Conservation (phyloP, 1,140 invertebrate genomes). For the Papilio xuthus region DNA sequence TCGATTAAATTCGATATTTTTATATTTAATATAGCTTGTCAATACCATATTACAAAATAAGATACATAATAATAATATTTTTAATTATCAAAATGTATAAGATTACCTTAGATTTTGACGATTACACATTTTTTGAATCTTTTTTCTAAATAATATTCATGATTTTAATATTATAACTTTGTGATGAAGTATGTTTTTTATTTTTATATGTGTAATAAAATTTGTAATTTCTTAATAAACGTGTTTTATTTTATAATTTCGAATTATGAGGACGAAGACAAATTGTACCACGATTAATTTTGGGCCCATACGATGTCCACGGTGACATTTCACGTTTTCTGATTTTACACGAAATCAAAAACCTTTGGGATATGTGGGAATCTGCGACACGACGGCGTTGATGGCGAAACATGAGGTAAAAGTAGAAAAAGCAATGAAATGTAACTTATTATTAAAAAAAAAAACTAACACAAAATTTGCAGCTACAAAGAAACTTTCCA, state of each 20-base stretch:
- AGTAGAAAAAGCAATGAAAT: neutral
- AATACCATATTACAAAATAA: neutral
- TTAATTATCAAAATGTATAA: neutral
- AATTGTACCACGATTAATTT: too few species aligned
- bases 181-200: neutral
- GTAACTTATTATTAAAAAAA: neutral
- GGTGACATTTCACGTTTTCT: too few species aligned
- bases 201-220: constrained; percentile 9
- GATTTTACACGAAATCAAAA: too few species aligned
- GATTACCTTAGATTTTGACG: neutral
- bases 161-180: neutral
- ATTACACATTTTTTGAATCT: neutral
- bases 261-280: too few species aligned
- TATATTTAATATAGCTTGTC: neutral
- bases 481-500: neutral
- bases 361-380: too few species aligned
- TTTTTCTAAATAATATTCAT: neutral
- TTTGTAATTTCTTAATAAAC: constrained; percentile 10
- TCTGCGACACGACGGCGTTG: too few species aligned
- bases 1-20: too few species aligned
- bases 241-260: neutral
- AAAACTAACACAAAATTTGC: neutral
- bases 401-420: too few species aligned
- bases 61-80: neutral
- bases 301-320: too few species aligned